These are phyloP conservation scores for Oryzias curvinotus DNA, from an alignment of 2,113 vertebrate genomes.

Conservation along the genomic window DNA sequence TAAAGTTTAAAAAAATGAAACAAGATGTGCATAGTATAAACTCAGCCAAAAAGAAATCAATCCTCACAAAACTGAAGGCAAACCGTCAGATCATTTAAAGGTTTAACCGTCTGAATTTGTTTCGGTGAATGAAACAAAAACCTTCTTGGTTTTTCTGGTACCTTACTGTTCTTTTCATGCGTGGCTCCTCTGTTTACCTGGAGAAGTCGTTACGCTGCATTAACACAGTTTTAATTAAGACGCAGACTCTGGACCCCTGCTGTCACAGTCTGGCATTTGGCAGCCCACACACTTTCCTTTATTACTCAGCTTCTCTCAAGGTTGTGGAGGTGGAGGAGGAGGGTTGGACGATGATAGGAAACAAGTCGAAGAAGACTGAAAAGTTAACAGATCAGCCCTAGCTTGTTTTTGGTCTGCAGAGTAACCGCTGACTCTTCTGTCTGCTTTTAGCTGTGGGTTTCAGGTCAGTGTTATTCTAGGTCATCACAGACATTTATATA, in stretches of 20 bases:
- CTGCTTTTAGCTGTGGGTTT: too few relatives aligned
- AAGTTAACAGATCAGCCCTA: too few relatives aligned
- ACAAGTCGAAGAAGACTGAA: neutral
- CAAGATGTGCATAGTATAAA: too few relatives aligned
- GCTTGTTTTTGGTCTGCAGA: too few relatives aligned
- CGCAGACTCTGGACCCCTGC: neutral
- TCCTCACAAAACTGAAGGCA: too few relatives aligned
- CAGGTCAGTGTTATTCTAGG: too few relatives aligned
- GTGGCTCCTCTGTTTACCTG: conserved; percentile 14
- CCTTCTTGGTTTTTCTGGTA: neutral
- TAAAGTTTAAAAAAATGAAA: too few relatives aligned
- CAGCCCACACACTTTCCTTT: conserved; percentile 11
- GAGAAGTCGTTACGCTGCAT: conserved; percentile 30
- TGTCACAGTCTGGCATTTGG: conserved; percentile 10
- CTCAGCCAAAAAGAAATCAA: too few relatives aligned
- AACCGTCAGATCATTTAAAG: too few relatives aligned
- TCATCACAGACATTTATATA: too few relatives aligned
- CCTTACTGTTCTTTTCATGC: neutral
- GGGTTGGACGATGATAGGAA: neutral
- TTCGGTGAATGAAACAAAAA: neutral
- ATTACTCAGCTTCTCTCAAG: conserved; percentile 26
- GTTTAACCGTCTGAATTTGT: neutral
- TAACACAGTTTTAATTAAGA: conserved; percentile 30
- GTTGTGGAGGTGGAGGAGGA: neutral
- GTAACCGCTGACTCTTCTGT: too few relatives aligned